Conservation (phyloP, 2,888 invertebrate genomes). For the Alloscopus bannaensis region DNA sequence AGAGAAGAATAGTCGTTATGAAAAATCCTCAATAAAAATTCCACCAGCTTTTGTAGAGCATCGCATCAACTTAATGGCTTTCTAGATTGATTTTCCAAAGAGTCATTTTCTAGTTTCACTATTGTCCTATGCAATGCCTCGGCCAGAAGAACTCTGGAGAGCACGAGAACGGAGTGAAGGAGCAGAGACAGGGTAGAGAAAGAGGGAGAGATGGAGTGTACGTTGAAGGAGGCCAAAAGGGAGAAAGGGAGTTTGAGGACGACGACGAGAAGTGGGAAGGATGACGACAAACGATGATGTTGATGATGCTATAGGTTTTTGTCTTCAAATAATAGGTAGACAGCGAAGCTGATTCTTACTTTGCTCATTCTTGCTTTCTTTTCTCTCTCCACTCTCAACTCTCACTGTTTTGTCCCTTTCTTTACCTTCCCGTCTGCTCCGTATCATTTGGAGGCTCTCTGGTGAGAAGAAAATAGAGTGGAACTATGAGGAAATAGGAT, state of each 20-base stretch:
- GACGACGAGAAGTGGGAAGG: constrained; percentile 50
- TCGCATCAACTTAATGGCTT: constrained; percentile 72
- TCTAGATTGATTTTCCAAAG: constrained; percentile 73
- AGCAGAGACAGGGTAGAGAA: background rate
- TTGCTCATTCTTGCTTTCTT: constrained; percentile 26
- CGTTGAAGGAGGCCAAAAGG: constrained; percentile 32
- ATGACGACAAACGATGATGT: constrained; percentile 59
- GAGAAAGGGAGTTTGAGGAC: constrained; percentile 14
- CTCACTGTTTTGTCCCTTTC: no score
- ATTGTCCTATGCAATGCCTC: constrained; percentile 51
- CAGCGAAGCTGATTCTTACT: constrained; percentile 51
- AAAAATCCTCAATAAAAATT: constrained; percentile 73
- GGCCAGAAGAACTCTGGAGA: constrained; percentile 11
- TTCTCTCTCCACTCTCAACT: constrained; percentile 1
- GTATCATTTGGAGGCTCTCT: background rate
- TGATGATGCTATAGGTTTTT: constrained; percentile 60
- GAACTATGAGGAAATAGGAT: constrained; percentile 42
- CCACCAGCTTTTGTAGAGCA: constrained; percentile 68
- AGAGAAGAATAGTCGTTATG: constrained; percentile 70
- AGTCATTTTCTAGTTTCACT: constrained; percentile 69
- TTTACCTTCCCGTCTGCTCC: constrained; percentile 13
- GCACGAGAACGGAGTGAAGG: background rate
- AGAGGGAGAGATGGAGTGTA: constrained; percentile 8
- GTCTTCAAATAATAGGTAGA: constrained; percentile 64
- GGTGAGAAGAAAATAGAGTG: constrained; percentile 1